Evolutionary conservation across 2,888 invertebrate species (phyloP).

Genomic region (Callosobruchus maculatus): DNA sequence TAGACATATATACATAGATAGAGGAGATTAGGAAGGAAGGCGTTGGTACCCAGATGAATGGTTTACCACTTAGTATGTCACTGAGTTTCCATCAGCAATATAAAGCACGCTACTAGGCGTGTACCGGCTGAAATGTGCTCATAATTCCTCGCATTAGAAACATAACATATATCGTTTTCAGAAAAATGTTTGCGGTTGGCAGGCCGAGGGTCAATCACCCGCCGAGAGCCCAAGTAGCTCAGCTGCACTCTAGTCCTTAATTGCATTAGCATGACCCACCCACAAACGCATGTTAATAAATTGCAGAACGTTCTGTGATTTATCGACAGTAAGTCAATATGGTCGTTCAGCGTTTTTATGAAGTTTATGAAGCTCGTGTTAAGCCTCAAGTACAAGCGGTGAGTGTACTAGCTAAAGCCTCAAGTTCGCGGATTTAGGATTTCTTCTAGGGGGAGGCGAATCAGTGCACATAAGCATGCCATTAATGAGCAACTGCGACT

Average conservation of each 20-base stretch:
- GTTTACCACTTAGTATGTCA: background rate
- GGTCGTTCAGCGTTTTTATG: background rate
- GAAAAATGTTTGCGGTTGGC: background rate
- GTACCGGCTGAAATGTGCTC: background rate
- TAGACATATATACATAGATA: no score
- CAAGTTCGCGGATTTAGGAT: no score
- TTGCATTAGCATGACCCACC: slow-evolving; percentile 50
- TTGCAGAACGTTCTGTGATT: slow-evolving; percentile 43
- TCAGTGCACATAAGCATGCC: no score
- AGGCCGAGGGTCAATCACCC: slow-evolving; percentile 4
- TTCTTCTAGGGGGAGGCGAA: no score
- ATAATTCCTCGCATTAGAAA: background rate
- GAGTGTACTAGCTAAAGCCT: no score
- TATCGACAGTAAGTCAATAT: slow-evolving; percentile 33
- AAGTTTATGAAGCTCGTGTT: background rate
- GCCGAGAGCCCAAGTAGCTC: background rate
- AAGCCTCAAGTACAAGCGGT: no score
- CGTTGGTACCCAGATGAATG: no score
- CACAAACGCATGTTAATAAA: slow-evolving; percentile 49
- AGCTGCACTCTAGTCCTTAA: slow-evolving; percentile 30
- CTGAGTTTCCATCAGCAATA: background rate
- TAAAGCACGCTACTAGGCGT: background rate
- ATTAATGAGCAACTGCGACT: no score
- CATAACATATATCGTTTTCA: background rate
- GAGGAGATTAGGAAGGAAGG: no score